Base-by-base conservation (phyloP, 1,140 invertebrate species). In the Calliphora vicina region DNA sequence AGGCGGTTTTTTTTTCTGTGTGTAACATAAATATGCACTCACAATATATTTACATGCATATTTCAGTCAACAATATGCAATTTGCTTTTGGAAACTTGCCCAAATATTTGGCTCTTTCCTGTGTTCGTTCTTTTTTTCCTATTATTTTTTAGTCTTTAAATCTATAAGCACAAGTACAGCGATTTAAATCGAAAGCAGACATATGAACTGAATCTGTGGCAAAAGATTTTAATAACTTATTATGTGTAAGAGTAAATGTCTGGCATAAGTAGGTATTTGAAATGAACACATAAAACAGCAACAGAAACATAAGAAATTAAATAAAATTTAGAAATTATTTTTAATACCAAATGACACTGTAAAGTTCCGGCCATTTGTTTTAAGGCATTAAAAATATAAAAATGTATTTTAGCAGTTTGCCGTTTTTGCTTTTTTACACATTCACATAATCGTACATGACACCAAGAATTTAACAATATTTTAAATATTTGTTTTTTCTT, bases 341-440 rank as follows among this genome's bases (percentile, higher is more conserved):
- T 78, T 42, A 78, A 78, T 78, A 43, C 20, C 13, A 78, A 43
- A 25, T 78, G 74, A 78, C 74, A 43, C 20, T 78, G 74, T 43
- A 78, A 42, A 78, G 74, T 78, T 78, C 74, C 74, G 74, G 74
- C 74, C 74, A 78, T 78, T 78, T 78, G 74, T 78, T 78, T 20
- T 42, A 26, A 45, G 35, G 74, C 35, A 78, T 78, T 78, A 78
- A 23, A 25, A 45, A 17, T 23, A 67, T 67, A 10, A 25, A 23
- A 8, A 67, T 20, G 23, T 67, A 23, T 50, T 67, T 67, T 17
- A 67, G n/a, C n/a, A n/a, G n/a, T n/a, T n/a, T 61, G 50, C 13
- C n/a, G n/a, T n/a, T 13, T 50, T n/a, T 50, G 1, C 45, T 50
- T 50, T 50, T 17, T 50, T 50, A 50, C 35, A 35, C 35, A 35